Evolutionary conservation across 2,888 invertebrate species (phyloP), one percentile per base, ranked within the genome.

Genomic region (Polyommatus icarus): DNA sequence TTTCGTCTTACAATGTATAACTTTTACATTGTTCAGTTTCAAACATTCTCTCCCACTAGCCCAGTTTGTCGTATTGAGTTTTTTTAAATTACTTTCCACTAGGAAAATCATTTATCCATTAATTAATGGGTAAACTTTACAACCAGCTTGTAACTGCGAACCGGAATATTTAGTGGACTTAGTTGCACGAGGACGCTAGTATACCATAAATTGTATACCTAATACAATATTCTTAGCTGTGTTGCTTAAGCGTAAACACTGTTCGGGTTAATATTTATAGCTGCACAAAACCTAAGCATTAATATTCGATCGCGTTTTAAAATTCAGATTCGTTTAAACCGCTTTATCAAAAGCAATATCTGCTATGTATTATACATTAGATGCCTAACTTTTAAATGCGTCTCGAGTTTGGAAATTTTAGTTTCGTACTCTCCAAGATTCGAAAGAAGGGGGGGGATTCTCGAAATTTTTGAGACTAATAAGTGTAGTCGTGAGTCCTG

Each of bases 331-430:
- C 87, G 88, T 88, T 85, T 85, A 91, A 92, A 92, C 90, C 90
- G 91, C 91, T 92, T 93, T 93, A 93, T 93, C 92, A 92, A 90
- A 91, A 90, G 91, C 91, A 90, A 93, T 93, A 93, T 92, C 93
- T 85, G 86, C 89, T 86, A 92, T 92, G 93, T 93, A 90, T 93
- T 87, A 93, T 89, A 93, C 93, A 93, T 92, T 85, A 92, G 90
- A 87, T 87, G 86, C 86, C 82, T 88, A 91, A 90, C 87, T 92
- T 92, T 90, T 87, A 91, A 91, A 91, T 89, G 89, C 87, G 87
- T 85, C 84, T 87, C 84, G 84, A 85, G 87, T 85, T 84, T 84
- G 86, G 85, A 86, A 86, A 87, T 88, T 89, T 90, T 87, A 87
- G 88, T 89, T 88, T 84, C 83, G 84, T 89, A 90, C 88, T 87